Evolutionary conservation across 2,797 vertebrate genomes (phyloP), one percentile per base, ranked within the genome.

Genomic region (Oreochromis grahami): DNA sequence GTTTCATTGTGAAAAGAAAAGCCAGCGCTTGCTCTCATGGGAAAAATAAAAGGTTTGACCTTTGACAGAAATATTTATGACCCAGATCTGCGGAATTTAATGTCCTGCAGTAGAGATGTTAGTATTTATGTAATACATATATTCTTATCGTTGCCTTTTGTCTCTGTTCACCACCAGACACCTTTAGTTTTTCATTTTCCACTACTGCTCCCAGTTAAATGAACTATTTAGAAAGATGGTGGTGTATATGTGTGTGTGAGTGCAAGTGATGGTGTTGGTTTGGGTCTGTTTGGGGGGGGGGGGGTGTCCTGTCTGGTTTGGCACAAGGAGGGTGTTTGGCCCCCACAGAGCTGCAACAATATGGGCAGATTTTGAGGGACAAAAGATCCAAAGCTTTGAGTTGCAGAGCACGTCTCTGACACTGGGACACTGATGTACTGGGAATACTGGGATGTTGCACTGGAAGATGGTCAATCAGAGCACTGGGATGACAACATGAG

Each of bases 331-430:
- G 84, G 91, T 92, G 93, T 93, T 91, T 87, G 94, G 90, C 94
- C 95, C 94, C 95, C 94, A 94, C 91, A 87, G 96, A 95, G 96
- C 93, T 92, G 87, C 92, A 92, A 97, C 96, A 97, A 97, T 97
- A 94, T 95, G 97, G 93, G 94, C 96, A 96, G 96, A 96, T 96
- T 97, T 95, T 92, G 81, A 79, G 95, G 96, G 96, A 98, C 97
- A 98, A 98, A 98, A 96, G 97, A 95, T 84, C 85, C 78, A 78
- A 88, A 96, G 95, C 95, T 96, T 96, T 97, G 96, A 93, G 95
- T 95, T 97, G 97, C 97, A 95, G 96, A 96, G 96, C 97, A 97
- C 97, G 97, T 97, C 96, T 93, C 72, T 76, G 81, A 80, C 88
- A 83, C 87, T 74, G 63, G 81, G 85, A 84, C 80, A 11, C 76